Evolutionary conservation across 2,113 vertebrate genomes (phyloP).

Genomic region (Stomatorhinus ivindoensis): DNA sequence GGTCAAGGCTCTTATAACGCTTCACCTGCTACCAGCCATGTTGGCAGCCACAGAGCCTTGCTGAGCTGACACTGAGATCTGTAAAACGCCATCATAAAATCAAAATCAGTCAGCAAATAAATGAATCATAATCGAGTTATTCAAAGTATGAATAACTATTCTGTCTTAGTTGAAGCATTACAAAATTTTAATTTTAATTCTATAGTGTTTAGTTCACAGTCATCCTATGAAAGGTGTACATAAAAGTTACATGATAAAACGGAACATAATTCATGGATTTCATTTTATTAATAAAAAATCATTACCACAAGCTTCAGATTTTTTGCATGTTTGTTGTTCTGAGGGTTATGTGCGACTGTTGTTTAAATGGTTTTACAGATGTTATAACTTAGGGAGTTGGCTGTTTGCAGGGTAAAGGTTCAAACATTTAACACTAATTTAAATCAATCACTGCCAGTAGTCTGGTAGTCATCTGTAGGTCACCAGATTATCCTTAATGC

Average conservation of each 20-base stretch:
- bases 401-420: background rate
- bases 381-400: background rate
- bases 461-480: background rate
- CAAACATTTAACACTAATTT: background rate
- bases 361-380: background rate
- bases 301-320: background rate
- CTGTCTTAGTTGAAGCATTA: background rate
- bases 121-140: background rate
- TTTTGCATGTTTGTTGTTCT: background rate
- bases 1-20: background rate
- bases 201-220: background rate
- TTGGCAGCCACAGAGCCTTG: background rate
- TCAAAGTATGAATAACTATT: background rate
- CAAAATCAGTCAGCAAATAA: background rate
- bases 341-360: background rate
- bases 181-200: background rate
- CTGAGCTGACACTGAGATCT: background rate
- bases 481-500: background rate
- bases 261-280: background rate
- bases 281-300: background rate
- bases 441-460: background rate
- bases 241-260: background rate
- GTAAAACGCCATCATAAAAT: background rate
- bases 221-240: background rate
- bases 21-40: background rate